Conservation (phyloP, 1,140 invertebrate species). For the Halictus rubicundus region DNA sequence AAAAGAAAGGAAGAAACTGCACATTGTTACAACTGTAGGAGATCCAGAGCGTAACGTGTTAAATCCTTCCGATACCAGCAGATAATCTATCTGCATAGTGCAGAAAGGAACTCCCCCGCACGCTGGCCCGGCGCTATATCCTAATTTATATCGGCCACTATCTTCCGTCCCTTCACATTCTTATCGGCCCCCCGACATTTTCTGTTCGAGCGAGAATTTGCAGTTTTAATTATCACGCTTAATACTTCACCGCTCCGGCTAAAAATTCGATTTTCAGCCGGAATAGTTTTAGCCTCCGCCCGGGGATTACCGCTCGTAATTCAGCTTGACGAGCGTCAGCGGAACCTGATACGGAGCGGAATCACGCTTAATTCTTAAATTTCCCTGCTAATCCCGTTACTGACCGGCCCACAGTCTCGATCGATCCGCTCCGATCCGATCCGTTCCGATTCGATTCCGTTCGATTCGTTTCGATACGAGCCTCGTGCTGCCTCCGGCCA, state of each 20-base stretch:
- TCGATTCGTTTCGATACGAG: too few relatives aligned
- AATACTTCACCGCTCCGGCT: slow-evolving; percentile 35
- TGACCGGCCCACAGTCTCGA: background rate
- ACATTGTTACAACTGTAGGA: too few relatives aligned
- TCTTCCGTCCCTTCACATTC: slow-evolving; percentile 1
- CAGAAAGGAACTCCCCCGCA: too few relatives aligned
- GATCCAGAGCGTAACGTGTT: too few relatives aligned
- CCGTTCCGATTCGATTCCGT: slow-evolving; percentile 13
- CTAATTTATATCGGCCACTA: background rate
- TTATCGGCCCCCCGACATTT: slow-evolving; percentile 17
- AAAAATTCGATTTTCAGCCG: slow-evolving; percentile 58
- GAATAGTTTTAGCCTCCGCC: slow-evolving; percentile 38
- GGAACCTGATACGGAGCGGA: slow-evolving; percentile 38
- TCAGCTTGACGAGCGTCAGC: slow-evolving; percentile 47
- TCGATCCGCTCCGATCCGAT: slow-evolving; percentile 22
- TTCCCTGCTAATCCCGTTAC: slow-evolving; percentile 41
- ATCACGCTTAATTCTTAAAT: slow-evolving; percentile 57
- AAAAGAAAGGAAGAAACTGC: too few relatives aligned
- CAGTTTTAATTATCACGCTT: slow-evolving; percentile 57
- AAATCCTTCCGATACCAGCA: too few relatives aligned
- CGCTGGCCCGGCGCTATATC: too few relatives aligned
- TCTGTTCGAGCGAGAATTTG: slow-evolving; percentile 24
- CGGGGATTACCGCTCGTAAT: slow-evolving; percentile 54
- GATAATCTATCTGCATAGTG: too few relatives aligned
- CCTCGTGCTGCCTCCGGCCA: background rate